Evolutionary conservation across 2,888 invertebrate species (phyloP).

Genomic region (Chaetogeoica ovagalla): DNA sequence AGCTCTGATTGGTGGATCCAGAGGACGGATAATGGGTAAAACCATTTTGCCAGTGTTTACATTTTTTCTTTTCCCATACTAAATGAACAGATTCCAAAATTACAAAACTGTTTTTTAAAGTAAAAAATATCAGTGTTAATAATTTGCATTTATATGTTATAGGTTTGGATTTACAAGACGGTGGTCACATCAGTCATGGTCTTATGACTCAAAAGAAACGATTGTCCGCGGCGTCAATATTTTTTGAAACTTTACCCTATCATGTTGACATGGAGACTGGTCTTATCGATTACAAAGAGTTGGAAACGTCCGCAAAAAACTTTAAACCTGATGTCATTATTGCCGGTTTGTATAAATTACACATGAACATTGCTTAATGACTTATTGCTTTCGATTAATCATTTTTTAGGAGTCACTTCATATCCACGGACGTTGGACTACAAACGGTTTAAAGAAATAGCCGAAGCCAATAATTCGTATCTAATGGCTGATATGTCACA

Average conservation of each 20-base stretch:
- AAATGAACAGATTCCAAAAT: no score
- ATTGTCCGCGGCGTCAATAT: constrained; percentile 95
- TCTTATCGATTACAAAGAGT: constrained; percentile 87
- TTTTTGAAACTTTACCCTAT: constrained; percentile 98
- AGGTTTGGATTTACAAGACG: constrained; percentile 92
- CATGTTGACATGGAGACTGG: constrained; percentile 81
- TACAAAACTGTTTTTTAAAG: no score
- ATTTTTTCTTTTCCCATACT: no score
- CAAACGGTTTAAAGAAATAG: constrained; percentile 80
- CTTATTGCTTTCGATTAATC: background rate
- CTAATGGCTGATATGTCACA: constrained; percentile 96
- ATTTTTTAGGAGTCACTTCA: constrained; percentile 73
- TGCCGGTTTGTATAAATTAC: constrained; percentile 66
- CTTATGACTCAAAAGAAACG: constrained; percentile 88
- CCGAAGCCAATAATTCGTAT: constrained; percentile 81
- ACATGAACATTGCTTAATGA: no score
- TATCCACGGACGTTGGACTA: constrained; percentile 93
- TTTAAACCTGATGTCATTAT: constrained; percentile 93
- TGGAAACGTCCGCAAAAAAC: constrained; percentile 78
- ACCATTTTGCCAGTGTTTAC: no score
- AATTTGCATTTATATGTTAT: constrained; percentile 10
- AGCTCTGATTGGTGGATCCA: constrained; percentile 80
- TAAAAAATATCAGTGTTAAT: background rate
- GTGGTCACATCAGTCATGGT: constrained; percentile 90
- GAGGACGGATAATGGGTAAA: constrained; percentile 87